A percentile compares a stretch with the other conserved stretches of the same genome.
phyloP scores from a whole-genome alignment of 2,888 invertebrate species.

The Tetramorium bicarinatum region DNA sequence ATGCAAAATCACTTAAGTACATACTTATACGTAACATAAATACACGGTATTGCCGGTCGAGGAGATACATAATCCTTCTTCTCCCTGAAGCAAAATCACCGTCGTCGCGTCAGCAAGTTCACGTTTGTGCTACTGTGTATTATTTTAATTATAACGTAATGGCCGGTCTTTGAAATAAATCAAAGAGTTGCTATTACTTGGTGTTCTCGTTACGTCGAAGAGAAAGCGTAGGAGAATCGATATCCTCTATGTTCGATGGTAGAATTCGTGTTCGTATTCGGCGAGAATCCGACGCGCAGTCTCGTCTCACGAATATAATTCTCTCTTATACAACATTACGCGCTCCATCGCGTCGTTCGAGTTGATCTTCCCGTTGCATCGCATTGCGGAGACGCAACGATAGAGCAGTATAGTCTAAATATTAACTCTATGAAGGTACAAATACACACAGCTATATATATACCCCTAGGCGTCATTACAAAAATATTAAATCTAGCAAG shows the following conservation, averaged over 20 bases:
- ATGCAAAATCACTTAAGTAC: conserved; percentile 57
- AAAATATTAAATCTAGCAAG: conserved; percentile 87
- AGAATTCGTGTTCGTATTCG: conserved; percentile 11
- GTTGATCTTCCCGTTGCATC: not conserved
- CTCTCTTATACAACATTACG: conserved; percentile 7
- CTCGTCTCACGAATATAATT: conserved; percentile 11
- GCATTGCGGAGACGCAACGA: not conserved
- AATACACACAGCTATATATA: conserved; percentile 82
- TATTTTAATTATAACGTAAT: conserved; percentile 39
- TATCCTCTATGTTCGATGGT: conserved; percentile 20
- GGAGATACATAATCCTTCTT: conserved; percentile 17
- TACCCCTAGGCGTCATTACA: conserved; percentile 85
- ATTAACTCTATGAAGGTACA: conserved; percentile 77
- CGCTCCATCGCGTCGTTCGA: not conserved
- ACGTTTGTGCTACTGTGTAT: conserved; percentile 65
- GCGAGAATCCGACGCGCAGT: conserved; percentile 28
- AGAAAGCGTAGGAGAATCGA: conserved; percentile 2
- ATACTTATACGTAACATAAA: conserved; percentile 67
- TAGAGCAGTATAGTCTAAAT: conserved; percentile 27
- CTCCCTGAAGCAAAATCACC: conserved; percentile 52
- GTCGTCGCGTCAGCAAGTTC: conserved; percentile 72
- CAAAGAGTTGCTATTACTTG: not conserved
- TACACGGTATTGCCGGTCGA: conserved; percentile 57
- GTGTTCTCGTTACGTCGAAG: conserved; percentile 20
- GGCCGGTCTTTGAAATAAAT: conserved; percentile 1